Evolutionary conservation across 2,797 vertebrate genomes (phyloP), one percentile per base, ranked within the genome.

Genomic region (Melopsittacus undulatus): DNA sequence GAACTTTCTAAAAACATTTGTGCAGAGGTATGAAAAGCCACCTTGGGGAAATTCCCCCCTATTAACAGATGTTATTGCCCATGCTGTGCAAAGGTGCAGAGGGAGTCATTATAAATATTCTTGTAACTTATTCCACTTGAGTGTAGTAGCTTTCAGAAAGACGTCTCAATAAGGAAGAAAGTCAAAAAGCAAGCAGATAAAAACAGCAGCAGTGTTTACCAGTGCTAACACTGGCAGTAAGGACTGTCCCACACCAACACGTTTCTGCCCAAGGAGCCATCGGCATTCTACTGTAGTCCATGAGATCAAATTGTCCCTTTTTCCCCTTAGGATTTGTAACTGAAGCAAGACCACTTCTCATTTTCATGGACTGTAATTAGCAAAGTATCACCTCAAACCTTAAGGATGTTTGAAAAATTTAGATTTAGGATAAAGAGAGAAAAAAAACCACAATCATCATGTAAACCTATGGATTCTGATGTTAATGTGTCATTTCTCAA

Each of bases 1-100:
- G 66, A 82, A 95, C 89, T 94, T 96, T 85, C 62, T 94, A 84
- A 94, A 95, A 97, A 85, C 82, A 66, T 92, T 97, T 94, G 72
- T 81, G 62, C 40, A 81, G 79, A 82, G 7, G 43, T 78, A 95
- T 83, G 87, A 96, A 95, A 91, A 94, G 88, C 79, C 89, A 80
- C 42, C 77, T 77, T 91, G 83, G 96, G 96, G 96, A 97, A 97
- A 97, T 86, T 94, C 94, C 96, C 90, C 62, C 5, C 0, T 94
- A 93, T 94, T 95, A 97, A 95, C 79, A 97, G 93, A 96, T 96
- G 74, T 92, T 83, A 79, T 52, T 80, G 82, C 81, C 79, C 79
- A 63, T 69, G 8, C 87, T 67, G 68, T 75, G 83, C 21, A 11
- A 64, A 34, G 32, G 86, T 81, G 92, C 87, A 67, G 52, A 89